Evolutionary conservation across 2,113 vertebrate species (phyloP).

Genomic region (Morone chrysops): DNA sequence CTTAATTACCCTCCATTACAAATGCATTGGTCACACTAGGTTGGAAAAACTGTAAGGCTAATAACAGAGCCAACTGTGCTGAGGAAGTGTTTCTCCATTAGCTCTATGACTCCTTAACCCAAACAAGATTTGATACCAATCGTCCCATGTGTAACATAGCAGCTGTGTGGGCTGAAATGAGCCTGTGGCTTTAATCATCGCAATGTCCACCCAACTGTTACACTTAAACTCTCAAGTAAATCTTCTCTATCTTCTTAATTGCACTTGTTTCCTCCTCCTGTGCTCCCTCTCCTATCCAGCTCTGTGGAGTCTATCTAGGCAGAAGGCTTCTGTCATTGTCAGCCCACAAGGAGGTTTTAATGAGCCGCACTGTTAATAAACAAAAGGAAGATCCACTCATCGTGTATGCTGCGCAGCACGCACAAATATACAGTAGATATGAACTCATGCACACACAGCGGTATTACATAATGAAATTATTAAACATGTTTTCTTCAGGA

Average conservation of each 20-base stretch:
- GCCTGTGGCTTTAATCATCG: constrained; percentile 30
- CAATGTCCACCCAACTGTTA: constrained; percentile 6
- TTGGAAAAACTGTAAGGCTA: constrained; percentile 13
- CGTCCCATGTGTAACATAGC: background rate
- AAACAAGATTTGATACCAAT: constrained; percentile 48
- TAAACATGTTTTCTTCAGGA: constrained; percentile 33
- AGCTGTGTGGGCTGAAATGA: constrained; percentile 27
- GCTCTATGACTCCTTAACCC: constrained; percentile 29
- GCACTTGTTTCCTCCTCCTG: constrained; percentile 14
- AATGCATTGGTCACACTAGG: constrained; percentile 33
- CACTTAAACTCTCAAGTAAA: constrained; percentile 38
- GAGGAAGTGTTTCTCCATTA: constrained; percentile 33
- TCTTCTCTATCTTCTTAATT: constrained; percentile 47
- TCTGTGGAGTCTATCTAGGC: constrained; percentile 43
- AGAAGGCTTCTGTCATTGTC: constrained; percentile 44
- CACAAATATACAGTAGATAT: constrained; percentile 12
- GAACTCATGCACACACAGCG: constrained; percentile 14
- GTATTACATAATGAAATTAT: constrained; percentile 54
- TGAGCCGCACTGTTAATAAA: constrained; percentile 52
- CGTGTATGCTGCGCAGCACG: background rate
- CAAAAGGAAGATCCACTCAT: constrained; percentile 34
- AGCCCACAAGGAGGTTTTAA: constrained; percentile 54
- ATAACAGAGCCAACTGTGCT: constrained; percentile 5
- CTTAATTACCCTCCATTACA: constrained; percentile 50
- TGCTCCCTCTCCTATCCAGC: constrained; percentile 22